These are phyloP conservation scores for Bos taurus DNA, from an alignment of 2,113 vertebrate species.

Conservation along the genomic window DNA sequence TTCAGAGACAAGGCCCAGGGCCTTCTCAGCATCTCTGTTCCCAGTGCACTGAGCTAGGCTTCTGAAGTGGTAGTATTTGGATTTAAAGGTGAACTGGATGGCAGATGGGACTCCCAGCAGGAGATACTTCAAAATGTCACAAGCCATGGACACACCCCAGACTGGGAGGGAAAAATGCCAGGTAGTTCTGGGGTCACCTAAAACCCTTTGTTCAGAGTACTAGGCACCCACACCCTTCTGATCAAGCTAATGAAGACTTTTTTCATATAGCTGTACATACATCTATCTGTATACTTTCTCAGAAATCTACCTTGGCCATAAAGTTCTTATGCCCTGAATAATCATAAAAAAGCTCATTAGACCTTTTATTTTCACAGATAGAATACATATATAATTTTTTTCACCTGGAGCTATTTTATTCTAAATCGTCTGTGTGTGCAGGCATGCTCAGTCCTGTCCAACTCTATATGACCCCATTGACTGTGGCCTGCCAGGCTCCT, in stretches of 20 bases:
- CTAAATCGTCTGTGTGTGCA: accelerated
- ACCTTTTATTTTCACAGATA: background rate
- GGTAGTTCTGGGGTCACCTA: background rate
- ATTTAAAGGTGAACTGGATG: background rate
- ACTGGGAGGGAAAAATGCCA: background rate
- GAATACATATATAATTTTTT: background rate
- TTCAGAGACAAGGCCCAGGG: background rate
- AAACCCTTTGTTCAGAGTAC: background rate
- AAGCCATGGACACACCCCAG: background rate
- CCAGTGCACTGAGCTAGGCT: background rate
- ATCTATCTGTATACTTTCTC: background rate
- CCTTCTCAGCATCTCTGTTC: background rate
- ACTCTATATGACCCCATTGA: background rate
- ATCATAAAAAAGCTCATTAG: background rate
- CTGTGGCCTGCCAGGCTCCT: background rate
- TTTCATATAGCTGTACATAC: background rate
- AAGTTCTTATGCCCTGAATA: background rate
- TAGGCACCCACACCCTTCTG: background rate
- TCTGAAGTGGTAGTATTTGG: background rate
- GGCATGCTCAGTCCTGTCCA: background rate
- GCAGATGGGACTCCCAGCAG: too few relatives aligned
- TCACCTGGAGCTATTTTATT: background rate
- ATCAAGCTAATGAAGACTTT: background rate
- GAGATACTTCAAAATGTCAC: background rate
- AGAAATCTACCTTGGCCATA: background rate